Base-by-base conservation (phyloP, 2,113 vertebrate species). In the Sterrhoptilus dennistouni region DNA sequence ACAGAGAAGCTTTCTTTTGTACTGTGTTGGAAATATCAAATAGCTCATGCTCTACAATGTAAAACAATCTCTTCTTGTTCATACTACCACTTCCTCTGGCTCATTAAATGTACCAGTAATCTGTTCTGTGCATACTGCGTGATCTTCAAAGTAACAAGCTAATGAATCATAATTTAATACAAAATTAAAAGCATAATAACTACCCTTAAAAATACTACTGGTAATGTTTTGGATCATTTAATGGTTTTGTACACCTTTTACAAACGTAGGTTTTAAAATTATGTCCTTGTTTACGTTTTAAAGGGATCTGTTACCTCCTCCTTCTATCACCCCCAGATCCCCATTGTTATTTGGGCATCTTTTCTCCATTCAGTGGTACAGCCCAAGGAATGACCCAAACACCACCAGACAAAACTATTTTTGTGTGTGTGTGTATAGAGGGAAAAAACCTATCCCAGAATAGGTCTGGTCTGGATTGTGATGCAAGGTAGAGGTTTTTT, bases 1-100 rank as follows among this genome's bases (percentile, higher is more conserved):
- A 97, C 97, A 97, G 97, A 98, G 98, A 97, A 98, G 97, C 97
- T 98, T 98, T 97, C 97, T 98, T 98, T 98, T 97, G 98, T 97
- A 97, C 96, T 96, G 92, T 96, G 97, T 95, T 95, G 83, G 97
- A 98, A 98, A 98, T 98, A 96, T 70, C 97, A 98, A 98, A 97
- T 96, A 98, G 98, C 97, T 98, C 8, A 1, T 96, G 94, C 89
- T 65, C 95, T 89, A 49, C 96, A 94, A 66, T 95, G 79, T 94
- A 59, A 94, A 98, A 90, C 96, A 97, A 96, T 97, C 96, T 97
- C 97, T 95, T 96, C 96, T 50, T 96, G 97, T 97, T 98, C 94
- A 95, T 95, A 87, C 60, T 97, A 44, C 95, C 97, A 80, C 93
- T 94, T 97, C 96, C 96, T 95, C 93, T 97, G 97, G 95, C 97